Percentiles rank a stretch among this genome's conserved stretches.
phyloP scores from a whole-genome alignment of 1,140 invertebrate species.

The Bradynema listronoti region DNA sequence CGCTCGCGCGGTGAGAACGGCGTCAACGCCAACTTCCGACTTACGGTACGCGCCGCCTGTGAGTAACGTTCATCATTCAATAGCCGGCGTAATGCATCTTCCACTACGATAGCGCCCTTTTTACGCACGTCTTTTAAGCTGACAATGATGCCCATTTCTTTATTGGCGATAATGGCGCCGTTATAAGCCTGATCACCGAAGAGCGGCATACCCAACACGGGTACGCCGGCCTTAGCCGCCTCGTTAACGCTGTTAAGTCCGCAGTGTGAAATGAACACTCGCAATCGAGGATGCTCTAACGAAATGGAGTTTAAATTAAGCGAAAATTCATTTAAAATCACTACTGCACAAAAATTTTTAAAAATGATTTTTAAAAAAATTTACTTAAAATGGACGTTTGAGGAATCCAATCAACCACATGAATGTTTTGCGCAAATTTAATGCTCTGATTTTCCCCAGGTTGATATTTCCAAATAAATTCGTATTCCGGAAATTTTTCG shows the following conservation, averaged over 20 bases:
- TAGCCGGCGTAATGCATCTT: too few species aligned
- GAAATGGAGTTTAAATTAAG: constrained; percentile 15
- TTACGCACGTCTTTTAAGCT: constrained; percentile 35
- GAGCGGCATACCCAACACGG: constrained; percentile 66
- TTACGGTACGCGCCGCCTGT: neutral
- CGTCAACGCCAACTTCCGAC: constrained; percentile 5
- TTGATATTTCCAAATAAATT: constrained; percentile 44
- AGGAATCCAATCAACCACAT: constrained; percentile 65
- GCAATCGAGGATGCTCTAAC: constrained; percentile 66
- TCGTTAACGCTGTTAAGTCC: constrained; percentile 67
- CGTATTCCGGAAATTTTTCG: constrained; percentile 33
- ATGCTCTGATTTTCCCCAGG: constrained; percentile 21
- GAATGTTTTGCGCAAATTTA: constrained; percentile 35
- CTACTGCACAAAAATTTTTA: constrained; percentile 10
- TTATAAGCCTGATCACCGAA: constrained; percentile 65
- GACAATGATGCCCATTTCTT: constrained; percentile 47
- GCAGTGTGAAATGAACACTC: constrained; percentile 67
- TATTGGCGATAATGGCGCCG: constrained; percentile 42
- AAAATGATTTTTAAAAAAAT: neutral
- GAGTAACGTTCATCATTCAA: neutral
- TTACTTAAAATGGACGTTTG: constrained; percentile 64
- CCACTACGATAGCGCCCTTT: constrained; percentile 16
- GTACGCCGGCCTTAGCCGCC: constrained; percentile 65
- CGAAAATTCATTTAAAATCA: constrained; percentile 12
- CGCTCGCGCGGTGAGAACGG: constrained; percentile 17